phyloP scores from a whole-genome alignment of 2,797 vertebrate genomes.

The Lacerta viridis region DNA sequence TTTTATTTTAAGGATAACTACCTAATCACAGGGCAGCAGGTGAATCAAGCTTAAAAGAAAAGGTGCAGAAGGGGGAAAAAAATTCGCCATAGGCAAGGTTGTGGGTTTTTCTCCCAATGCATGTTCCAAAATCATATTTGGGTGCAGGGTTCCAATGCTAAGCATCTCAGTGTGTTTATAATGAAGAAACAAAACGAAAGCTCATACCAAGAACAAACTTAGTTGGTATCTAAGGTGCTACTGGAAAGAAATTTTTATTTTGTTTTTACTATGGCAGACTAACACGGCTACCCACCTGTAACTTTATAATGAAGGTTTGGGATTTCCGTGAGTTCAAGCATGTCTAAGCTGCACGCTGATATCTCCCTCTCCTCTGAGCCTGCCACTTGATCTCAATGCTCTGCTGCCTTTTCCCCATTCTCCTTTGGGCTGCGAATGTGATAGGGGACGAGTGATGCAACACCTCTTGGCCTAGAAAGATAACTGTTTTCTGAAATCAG shows the following conservation, averaged over 20 bases:
- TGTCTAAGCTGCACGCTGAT: neutral
- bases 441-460: neutral
- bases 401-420: neutral
- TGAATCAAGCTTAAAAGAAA: too few relatives aligned
- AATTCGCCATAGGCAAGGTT: neutral
- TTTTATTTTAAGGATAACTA: too few relatives aligned
- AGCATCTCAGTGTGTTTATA: neutral
- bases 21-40: too few relatives aligned
- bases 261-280: too few relatives aligned
- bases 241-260: too few relatives aligned
- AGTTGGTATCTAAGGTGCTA: too few relatives aligned
- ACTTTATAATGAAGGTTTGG: neutral
- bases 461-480: constrained; percentile 6
- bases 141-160: neutral
- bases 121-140: neutral
- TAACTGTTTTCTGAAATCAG: neutral
- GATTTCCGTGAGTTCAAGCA: neutral
- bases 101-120: neutral
- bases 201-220: too few relatives aligned
- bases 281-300: too few relatives aligned
- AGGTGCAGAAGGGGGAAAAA: too few relatives aligned
- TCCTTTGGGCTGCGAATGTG: neutral
- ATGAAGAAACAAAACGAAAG: too few relatives aligned
- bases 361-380: neutral
- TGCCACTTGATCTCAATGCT: neutral